Evolutionary conservation across 2,797 vertebrate genomes (phyloP).

Genomic region (Toxotes lorentzi): DNA sequence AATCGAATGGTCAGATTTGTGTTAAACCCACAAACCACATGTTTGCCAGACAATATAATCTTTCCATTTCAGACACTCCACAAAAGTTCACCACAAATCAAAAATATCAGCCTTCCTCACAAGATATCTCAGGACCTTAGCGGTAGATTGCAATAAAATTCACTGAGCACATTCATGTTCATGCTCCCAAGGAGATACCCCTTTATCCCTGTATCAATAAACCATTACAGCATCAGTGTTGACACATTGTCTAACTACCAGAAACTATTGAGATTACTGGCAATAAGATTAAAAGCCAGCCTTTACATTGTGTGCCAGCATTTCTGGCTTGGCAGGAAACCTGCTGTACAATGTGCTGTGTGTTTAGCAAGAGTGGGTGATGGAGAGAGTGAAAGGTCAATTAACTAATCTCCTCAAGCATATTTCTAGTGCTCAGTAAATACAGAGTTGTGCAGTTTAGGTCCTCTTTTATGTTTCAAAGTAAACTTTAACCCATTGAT

Average conservation of each 20-base stretch:
- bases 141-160: slow-evolving; percentile 2
- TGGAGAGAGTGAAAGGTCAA: neutral
- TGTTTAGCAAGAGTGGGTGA: neutral
- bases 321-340: neutral
- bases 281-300: neutral
- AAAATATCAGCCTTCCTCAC: slow-evolving; percentile 10
- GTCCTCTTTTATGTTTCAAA: neutral
- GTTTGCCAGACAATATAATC: no score
- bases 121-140: neutral
- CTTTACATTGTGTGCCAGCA: neutral
- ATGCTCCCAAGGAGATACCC: no score
- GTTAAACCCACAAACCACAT: no score
- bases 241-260: slow-evolving; percentile 33
- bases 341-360: neutral
- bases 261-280: slow-evolving; percentile 18
- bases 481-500: neutral
- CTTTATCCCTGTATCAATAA: slow-evolving; percentile 29
- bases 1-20: neutral
- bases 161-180: neutral
- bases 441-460: neutral
- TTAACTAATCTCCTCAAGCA: neutral
- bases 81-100: neutral
- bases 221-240: slow-evolving; percentile 28
- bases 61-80: neutral
- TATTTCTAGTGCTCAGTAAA: neutral